Percentiles rank a stretch among this genome's conserved stretches.
These are phyloP conservation scores for Indri indri DNA, from an alignment of 2,113 vertebrate species.

Conservation along the genomic window DNA sequence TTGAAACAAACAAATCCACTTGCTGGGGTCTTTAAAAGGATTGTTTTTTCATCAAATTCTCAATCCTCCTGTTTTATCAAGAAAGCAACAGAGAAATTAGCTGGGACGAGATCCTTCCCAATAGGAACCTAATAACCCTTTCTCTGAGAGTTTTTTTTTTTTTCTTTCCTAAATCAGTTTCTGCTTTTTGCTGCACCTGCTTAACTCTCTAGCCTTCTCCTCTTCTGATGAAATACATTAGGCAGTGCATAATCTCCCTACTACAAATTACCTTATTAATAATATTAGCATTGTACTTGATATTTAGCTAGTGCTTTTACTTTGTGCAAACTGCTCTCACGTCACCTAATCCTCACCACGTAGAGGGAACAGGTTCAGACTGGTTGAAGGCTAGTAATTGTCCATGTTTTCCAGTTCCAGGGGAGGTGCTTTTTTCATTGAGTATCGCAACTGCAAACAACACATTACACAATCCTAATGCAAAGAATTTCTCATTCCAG, in stretches of 20 bases:
- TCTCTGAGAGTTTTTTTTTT: not conserved
- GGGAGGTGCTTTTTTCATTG: not conserved
- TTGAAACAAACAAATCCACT: not conserved
- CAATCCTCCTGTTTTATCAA: not conserved
- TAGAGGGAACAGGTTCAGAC: not conserved
- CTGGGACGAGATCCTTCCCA: not conserved
- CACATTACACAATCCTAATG: not conserved
- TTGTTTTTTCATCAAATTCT: not conserved
- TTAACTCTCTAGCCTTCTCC: not conserved
- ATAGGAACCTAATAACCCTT: not conserved
- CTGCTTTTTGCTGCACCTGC: not conserved
- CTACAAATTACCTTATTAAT: not conserved
- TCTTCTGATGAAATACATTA: not conserved
- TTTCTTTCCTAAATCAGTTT: not conserved
- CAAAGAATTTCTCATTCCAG: not conserved
- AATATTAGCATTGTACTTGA: no score
- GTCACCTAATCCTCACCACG: no score
- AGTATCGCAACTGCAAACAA: not conserved
- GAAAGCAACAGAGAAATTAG: not conserved
- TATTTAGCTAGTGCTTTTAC: not conserved
- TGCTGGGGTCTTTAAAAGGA: not conserved
- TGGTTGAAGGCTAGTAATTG: not conserved
- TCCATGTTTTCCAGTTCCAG: not conserved
- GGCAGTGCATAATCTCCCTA: not conserved
- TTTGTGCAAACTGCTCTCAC: not conserved